A percentile compares a stretch with the other conserved stretches of the same genome.
Evolutionary conservation across 2,797 vertebrate species (phyloP).

Genomic region (Neostethus bicornis): DNA sequence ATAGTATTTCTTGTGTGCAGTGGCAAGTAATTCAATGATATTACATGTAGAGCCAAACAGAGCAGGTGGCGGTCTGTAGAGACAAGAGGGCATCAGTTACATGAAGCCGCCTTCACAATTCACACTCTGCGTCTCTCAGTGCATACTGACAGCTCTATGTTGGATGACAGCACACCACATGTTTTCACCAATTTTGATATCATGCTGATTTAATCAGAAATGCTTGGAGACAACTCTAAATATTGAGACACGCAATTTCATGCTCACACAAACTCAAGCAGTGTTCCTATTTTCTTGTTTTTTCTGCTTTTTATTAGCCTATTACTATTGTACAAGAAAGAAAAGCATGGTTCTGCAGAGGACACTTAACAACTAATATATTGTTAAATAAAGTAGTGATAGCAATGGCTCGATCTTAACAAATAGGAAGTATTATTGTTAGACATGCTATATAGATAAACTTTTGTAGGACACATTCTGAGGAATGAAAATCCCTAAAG

Average conservation of each 20-base stretch:
- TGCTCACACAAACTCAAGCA: constrained; percentile 11
- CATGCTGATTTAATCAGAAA: constrained; percentile 70
- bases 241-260: constrained; percentile 33
- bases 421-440: no score
- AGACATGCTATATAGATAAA: no score
- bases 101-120: constrained; percentile 49
- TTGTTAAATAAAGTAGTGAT: no score
- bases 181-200: constrained; percentile 65
- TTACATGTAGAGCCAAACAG: constrained; percentile 28
- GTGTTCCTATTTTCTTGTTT: constrained; percentile 6
- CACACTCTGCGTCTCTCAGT: constrained; percentile 51
- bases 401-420: no score
- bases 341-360: no score
- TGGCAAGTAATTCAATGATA: constrained; percentile 12
- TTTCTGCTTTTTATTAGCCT: background rate
- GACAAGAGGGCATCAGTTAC: constrained; percentile 31
- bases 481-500: no score
- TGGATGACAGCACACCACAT: constrained; percentile 65
- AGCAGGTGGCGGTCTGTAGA: constrained; percentile 34
- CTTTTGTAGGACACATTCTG: no score
- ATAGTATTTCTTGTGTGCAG: constrained; percentile 22
- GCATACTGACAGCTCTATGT: constrained; percentile 57
- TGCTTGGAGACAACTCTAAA: constrained; percentile 61
- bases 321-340: no score
- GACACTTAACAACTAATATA: no score